Percentiles rank a stretch among this genome's conserved stretches.
These are phyloP conservation scores for Hyla sarda DNA, from an alignment of 2,113 vertebrate species.

Conservation along the genomic window DNA sequence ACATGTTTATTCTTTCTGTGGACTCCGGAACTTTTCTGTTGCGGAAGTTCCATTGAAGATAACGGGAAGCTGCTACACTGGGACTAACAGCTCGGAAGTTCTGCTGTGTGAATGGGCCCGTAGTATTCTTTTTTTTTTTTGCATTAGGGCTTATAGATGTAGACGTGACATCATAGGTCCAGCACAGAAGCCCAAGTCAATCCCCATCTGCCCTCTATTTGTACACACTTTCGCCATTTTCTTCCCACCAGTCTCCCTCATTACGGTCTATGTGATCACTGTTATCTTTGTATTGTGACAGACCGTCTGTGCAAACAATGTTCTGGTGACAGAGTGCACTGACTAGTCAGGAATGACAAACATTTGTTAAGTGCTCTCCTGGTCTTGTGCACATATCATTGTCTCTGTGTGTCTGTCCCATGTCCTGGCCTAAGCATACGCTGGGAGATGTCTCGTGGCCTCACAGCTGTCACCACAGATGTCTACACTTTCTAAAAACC, in stretches of 20 bases:
- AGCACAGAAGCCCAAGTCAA: not conserved
- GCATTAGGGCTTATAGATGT: too few relatives aligned
- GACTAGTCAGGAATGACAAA: slow-evolving; percentile 46
- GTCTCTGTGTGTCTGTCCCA: slow-evolving; percentile 34
- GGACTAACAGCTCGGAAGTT: too few relatives aligned
- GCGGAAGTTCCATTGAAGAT: too few relatives aligned
- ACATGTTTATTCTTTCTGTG: too few relatives aligned
- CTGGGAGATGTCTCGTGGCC: slow-evolving; percentile 7
- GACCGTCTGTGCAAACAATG: slow-evolving; percentile 7
- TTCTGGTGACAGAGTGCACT: slow-evolving; percentile 19
- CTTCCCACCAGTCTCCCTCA: not conserved
- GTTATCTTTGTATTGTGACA: not conserved
- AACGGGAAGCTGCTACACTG: too few relatives aligned
- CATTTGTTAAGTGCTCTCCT: slow-evolving; percentile 51
- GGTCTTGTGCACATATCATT: slow-evolving; percentile 34
- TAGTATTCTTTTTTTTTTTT: too few relatives aligned
- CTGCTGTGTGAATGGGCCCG: too few relatives aligned
- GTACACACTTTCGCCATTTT: not conserved
- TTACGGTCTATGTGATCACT: not conserved
- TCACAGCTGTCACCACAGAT: slow-evolving; percentile 33
- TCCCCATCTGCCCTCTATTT: not conserved
- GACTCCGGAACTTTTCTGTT: too few relatives aligned
- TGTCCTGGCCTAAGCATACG: not conserved
- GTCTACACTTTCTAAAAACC: slow-evolving; percentile 21
- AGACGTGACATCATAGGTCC: not conserved